A percentile compares a stretch with the other conserved stretches of the same genome.
phyloP scores from a whole-genome alignment of 1,140 invertebrate genomes.

The Cydia fagiglandana region DNA sequence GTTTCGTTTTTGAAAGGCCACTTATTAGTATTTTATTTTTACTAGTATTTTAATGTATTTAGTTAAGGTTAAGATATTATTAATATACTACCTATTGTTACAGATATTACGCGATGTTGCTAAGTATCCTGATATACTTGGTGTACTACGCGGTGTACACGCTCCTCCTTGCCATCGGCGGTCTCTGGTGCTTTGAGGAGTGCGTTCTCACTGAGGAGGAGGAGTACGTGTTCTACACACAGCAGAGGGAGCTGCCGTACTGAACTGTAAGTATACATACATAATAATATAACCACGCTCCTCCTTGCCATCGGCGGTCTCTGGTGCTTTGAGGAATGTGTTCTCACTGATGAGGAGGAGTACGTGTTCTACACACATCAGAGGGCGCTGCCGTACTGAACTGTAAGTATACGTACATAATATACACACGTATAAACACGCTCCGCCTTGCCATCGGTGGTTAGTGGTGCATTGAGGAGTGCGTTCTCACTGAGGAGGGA shows the following conservation, averaged over 20 bases:
- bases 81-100: not conserved
- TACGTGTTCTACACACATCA: constrained; percentile 64
- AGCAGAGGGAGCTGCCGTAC: constrained; percentile 58
- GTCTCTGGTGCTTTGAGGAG: constrained; percentile 78
- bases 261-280: constrained; percentile 48
- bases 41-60: too few relatives aligned
- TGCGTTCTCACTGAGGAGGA: constrained; percentile 73
- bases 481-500: constrained; percentile 72
- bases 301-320: constrained; percentile 73
- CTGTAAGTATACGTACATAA: constrained; percentile 39
- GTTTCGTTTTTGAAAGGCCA: too few relatives aligned
- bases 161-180: constrained; percentile 70
- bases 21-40: too few relatives aligned
- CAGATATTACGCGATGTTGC: constrained; percentile 51
- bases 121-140: constrained; percentile 66
- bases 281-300: constrained; percentile 48
- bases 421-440: constrained; percentile 51
- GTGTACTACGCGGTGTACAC: constrained; percentile 70
- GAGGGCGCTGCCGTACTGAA: constrained; percentile 58
- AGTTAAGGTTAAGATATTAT: not conserved
- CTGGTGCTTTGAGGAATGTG: constrained; percentile 78
- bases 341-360: constrained; percentile 70
- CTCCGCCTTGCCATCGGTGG: constrained; percentile 72
- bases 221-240: constrained; percentile 65
- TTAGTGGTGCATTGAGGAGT: constrained; percentile 78